Evolutionary conservation across 2,888 invertebrate genomes (phyloP).

Genomic region (Pammene aurita): DNA sequence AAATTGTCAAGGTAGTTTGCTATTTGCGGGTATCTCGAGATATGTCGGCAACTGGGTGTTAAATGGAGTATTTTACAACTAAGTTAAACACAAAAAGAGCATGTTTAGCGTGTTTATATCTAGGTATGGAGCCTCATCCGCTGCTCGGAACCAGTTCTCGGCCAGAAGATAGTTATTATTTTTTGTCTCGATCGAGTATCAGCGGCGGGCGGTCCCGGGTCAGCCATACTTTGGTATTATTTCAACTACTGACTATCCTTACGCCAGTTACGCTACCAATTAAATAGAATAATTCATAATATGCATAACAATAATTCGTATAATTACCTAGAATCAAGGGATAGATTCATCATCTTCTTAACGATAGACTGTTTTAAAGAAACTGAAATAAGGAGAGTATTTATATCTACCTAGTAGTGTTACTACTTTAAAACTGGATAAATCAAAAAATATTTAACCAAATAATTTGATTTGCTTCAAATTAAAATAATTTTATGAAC

Average conservation of each 20-base stretch:
- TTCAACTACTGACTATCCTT: slow-evolving; percentile 47
- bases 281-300: no score
- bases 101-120: slow-evolving; percentile 64
- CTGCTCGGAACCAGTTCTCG: slow-evolving; percentile 69
- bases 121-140: slow-evolving; percentile 62
- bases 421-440: no score
- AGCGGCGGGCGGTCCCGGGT: slow-evolving; percentile 17
- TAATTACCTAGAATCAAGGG: no score
- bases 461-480: no score
- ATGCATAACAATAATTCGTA: no score
- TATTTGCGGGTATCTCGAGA: slow-evolving; percentile 1
- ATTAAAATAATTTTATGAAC: no score
- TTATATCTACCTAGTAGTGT: no score
- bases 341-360: no score
- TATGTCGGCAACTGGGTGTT: neutral
- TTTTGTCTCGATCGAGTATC: slow-evolving; percentile 56
- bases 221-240: slow-evolving; percentile 11
- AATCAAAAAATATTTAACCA: no score
- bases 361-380: no score
- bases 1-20: neutral
- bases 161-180: slow-evolving; percentile 77
- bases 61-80: slow-evolving; percentile 16
- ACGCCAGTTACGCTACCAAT: no score
- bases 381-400: no score
- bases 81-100: slow-evolving; percentile 60